phyloP scores from a whole-genome alignment of 2,113 vertebrate species.

The Eubucco bourcierii region DNA sequence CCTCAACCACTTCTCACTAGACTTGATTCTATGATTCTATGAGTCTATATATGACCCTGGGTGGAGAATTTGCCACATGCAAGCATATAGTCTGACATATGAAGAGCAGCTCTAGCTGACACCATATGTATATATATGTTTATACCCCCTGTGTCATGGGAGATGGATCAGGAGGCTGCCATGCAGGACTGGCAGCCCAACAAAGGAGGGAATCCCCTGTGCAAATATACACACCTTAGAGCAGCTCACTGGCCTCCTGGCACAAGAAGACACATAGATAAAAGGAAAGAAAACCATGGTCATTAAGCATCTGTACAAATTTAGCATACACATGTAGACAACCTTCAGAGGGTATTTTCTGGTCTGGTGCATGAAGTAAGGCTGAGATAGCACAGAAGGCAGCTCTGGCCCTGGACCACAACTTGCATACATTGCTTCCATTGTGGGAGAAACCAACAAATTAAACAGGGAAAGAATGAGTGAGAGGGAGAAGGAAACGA shows the following conservation, averaged over 20 bases:
- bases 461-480: neutral
- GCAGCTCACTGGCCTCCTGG: neutral
- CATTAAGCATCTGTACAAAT: neutral
- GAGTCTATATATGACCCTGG: too few species aligned
- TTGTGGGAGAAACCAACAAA: neutral
- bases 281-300: neutral
- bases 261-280: rapidly evolving
- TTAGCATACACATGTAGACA: neutral
- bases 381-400: neutral
- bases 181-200: neutral
- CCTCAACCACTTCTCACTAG: too few species aligned
- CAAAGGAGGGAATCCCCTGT: neutral
- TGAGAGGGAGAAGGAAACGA: neutral
- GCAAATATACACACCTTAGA: neutral
- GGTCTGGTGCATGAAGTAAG: neutral
- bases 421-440: neutral
- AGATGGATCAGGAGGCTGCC: neutral
- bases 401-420: neutral
- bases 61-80: neutral
- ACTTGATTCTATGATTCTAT: too few species aligned
- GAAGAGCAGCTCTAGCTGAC: neutral
- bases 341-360: neutral
- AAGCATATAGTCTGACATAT: neutral
- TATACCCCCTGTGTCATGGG: rapidly evolving
- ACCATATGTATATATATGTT: rapidly evolving